Conservation (phyloP, 2,797 vertebrate genomes). For the Delichon dasypus region DNA sequence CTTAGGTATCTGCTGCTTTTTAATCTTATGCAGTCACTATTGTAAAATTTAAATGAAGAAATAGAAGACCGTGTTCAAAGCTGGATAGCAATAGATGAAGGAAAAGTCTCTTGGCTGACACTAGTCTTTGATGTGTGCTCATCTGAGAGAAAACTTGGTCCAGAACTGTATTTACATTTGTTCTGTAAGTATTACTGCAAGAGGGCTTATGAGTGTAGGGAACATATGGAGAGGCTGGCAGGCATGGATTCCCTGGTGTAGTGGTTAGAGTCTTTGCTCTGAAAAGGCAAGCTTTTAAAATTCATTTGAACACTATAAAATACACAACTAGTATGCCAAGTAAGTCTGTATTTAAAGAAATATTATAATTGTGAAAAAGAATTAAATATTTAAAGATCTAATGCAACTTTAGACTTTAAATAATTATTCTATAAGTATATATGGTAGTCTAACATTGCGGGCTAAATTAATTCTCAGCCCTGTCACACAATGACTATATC, state of each 20-base stretch:
- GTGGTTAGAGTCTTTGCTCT: slow-evolving; percentile 56
- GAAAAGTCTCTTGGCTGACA: slow-evolving; percentile 56
- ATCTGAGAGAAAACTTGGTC: slow-evolving; percentile 72
- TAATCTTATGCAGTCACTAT: neutral
- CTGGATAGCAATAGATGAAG: slow-evolving; percentile 40
- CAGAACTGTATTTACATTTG: slow-evolving; percentile 71
- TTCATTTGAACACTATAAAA: slow-evolving; percentile 68
- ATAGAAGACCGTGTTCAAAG: slow-evolving; percentile 31
- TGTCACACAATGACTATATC: neutral
- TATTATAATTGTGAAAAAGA: slow-evolving; percentile 17
- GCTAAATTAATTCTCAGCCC: neutral
- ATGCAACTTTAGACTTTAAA: neutral
- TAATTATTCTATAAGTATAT: neutral
- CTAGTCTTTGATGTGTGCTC: slow-evolving; percentile 71
- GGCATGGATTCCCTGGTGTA: slow-evolving; percentile 69
- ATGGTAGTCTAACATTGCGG: neutral
- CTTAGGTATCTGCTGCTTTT: neutral
- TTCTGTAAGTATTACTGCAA: slow-evolving; percentile 68
- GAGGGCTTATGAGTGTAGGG: slow-evolving; percentile 45
- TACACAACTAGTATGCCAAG: slow-evolving; percentile 39
- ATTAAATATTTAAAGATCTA: slow-evolving; percentile 29
- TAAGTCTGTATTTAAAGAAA: slow-evolving; percentile 53
- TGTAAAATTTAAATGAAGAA: slow-evolving; percentile 53
- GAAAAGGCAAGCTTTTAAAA: slow-evolving; percentile 69
- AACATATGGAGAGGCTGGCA: slow-evolving; percentile 75